Evolutionary conservation across 2,888 invertebrate species (phyloP), one percentile per base, ranked within the genome.

Genomic region (Blera fallax): DNA sequence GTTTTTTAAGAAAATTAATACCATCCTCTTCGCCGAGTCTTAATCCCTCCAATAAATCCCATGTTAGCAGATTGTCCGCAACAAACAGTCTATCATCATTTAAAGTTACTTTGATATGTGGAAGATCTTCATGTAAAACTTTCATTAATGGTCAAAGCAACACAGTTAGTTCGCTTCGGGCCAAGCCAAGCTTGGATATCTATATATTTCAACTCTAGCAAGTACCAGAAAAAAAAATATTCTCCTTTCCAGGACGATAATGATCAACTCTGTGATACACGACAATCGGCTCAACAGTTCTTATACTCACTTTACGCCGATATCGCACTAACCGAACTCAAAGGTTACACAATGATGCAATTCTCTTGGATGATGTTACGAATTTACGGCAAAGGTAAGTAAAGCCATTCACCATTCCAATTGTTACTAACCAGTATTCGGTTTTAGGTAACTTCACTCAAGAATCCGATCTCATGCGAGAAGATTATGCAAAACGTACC

Each of bases 321-420:
- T 0, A 95, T 97, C 80, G 95, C 97, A 0, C 92, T 97, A 37
- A 95, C 97, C 0, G 97, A 97, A 93, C 94, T 97, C 88, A 97
- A 97, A 92, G 97, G 97, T 1, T 97, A 96, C 91, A 94, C 95
- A 34, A 96, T 97, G 96, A 95, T 97, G 93, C 97, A 97, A 91
- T 97, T 97, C 93, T 96, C 97, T 0, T 97, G 96, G 94, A 96
- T 97, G 95, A 93, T 97, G 87, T 93, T 97, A 56, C 94, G 94
- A 89, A 93, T 96, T 50, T 96, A 96, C 87, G 95, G 95, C 67
- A 94, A 95, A 93, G 97, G 96, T 96, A 93, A 90, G 89, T 82
- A 29, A 40, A 65, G 54, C 43, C 21, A 21, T 70, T 16, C 2
- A n/a, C 5, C 24, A 24, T 18, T 8, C 2, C 10, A 45, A 16